Evolutionary conservation across 1,140 invertebrate genomes (phyloP).

Genomic region (Leguminivora glycinivorella): DNA sequence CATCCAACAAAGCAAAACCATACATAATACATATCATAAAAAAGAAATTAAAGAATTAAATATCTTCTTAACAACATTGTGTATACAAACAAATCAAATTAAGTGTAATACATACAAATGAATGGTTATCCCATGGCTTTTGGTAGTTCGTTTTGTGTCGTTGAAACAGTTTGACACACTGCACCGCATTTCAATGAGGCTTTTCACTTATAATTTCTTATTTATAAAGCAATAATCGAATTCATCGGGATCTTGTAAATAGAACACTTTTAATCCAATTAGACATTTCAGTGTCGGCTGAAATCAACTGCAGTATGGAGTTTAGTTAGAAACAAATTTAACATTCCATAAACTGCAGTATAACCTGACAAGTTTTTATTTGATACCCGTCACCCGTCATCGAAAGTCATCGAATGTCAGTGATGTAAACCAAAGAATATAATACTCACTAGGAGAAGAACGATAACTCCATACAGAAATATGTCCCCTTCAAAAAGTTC

Average conservation of each 20-base stretch:
- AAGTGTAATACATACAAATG: conserved; percentile 53
- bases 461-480: no score
- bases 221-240: conserved; percentile 18
- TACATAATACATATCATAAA: background rate
- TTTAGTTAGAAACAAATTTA: no score
- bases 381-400: no score
- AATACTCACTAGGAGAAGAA: no score
- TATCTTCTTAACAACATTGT: background rate
- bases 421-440: no score
- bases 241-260: conserved; percentile 3
- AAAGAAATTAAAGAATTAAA: background rate
- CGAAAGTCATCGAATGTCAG: no score
- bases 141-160: conserved; percentile 52
- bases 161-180: conserved; percentile 56
- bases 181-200: conserved; percentile 53
- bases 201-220: conserved; percentile 31
- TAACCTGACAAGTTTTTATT: background rate
- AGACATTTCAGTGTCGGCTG: background rate
- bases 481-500: no score
- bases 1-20: no score
- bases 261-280: background rate
- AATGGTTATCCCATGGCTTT: conserved; percentile 61
- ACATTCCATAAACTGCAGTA: no score
- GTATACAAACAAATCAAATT: conserved; percentile 24
- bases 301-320: background rate